Conservation (phyloP, 2,797 vertebrate species). For the Mareca strepera region DNA sequence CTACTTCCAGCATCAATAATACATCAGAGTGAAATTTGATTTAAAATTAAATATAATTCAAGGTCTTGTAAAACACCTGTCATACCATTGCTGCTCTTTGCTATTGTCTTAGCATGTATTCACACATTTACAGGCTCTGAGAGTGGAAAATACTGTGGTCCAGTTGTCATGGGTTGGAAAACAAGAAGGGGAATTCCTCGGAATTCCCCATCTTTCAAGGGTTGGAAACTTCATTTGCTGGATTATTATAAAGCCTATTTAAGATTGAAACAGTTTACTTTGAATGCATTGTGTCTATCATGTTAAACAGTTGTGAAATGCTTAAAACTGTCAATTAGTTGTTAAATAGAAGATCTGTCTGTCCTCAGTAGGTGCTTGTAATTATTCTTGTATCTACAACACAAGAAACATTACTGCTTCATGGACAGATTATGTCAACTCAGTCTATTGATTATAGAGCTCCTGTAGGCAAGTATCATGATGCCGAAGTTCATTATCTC, state of each 20-base stretch:
- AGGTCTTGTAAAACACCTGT: neutral
- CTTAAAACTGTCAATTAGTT: neutral
- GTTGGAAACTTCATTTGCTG: neutral
- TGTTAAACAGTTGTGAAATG: neutral
- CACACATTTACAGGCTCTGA: neutral
- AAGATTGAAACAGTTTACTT: neutral
- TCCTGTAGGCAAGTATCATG: neutral
- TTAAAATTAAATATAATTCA: constrained; percentile 12
- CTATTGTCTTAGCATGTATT: neutral
- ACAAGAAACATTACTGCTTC: neutral
- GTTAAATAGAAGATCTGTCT: neutral
- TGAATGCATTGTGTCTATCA: neutral
- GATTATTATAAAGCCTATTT: neutral
- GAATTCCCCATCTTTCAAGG: neutral
- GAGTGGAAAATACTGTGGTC: neutral
- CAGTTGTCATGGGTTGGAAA: neutral
- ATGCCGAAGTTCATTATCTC: neutral
- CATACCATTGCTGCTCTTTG: neutral
- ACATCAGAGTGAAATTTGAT: neutral
- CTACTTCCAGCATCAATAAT: neutral
- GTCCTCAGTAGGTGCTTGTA: neutral
- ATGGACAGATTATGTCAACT: neutral
- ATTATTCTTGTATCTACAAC: neutral
- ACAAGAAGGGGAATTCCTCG: neutral
- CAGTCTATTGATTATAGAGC: neutral